Base-by-base conservation (phyloP, 2,797 vertebrate species). In the Pelochelys cantorii region DNA sequence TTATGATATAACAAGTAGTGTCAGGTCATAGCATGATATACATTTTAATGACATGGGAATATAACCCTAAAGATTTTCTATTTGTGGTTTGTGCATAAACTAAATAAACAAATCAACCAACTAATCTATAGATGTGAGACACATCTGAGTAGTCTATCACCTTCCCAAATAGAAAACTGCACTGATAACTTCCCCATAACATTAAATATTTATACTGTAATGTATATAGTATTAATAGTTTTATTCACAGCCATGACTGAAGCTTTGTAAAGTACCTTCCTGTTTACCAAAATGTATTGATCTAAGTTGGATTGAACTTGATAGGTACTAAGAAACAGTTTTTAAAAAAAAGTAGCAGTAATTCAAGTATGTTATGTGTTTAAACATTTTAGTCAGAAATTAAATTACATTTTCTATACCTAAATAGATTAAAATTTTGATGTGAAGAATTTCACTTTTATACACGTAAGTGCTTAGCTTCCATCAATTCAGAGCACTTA, bases 111-210 rank as follows among this genome's bases (percentile, higher is more conserved):
- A 85, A 68, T 65, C 56, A 92, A 60, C 37, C 59, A 79, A 25
- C 59, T 89, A 84, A 88, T 92, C 92, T 96, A 52, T 86, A 37
- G 15, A 57, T 89, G 1, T 68, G 54, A 83, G 56, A 91, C 85
- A 87, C 56, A 82, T 88, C 79, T 94, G 25, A 95, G 60, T 52
- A 86, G 11, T 89, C 31, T 96, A 56, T 86, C 80, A 27, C 60
- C 86, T 95, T 97, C 87, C 82, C 79, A 87, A 90, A 86, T 81
- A 93, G 37, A 94, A 96, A 89, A 91, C 86, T 95, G 81, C 59
- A 37, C 31, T 2, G 80, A 77, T 90, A 93, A 62, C 60, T 62
- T 31, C 13, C 27, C 29, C 60, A 62, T 31, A 62, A 62, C 60
- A 62, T 62, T 31, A 62, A 62, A 62, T 31, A 62, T 62, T 62